Conservation (phyloP, 1,140 invertebrate genomes). For the Brachionus rotundiformis region DNA sequence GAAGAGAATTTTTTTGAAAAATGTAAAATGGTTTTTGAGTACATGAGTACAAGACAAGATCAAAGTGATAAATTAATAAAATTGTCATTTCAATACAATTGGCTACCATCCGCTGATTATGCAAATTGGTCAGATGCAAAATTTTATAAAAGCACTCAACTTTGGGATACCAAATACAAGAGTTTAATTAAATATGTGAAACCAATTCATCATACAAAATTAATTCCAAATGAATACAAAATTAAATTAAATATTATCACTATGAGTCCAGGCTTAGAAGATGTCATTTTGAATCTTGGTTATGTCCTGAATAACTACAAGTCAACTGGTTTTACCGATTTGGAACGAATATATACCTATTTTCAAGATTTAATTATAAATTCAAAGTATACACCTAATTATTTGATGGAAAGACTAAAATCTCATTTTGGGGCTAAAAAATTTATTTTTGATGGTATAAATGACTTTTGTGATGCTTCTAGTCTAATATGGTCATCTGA, state of each 20-base stretch:
- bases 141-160: slow-evolving; percentile 9
- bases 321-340: neutral
- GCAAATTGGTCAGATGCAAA: neutral
- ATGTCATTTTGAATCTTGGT: neutral
- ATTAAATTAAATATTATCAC: neutral
- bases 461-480: neutral
- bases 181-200: neutral
- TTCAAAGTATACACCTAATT: neutral
- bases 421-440: neutral
- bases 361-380: neutral
- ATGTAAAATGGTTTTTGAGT: neutral
- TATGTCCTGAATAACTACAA: neutral
- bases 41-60: neutral
- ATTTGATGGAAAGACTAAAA: neutral
- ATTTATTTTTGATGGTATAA: slow-evolving; percentile 1
- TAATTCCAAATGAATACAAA: neutral
- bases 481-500: slow-evolving; percentile 19
- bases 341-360: neutral
- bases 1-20: neutral
- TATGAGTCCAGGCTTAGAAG: neutral
- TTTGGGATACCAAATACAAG: slow-evolving; percentile 5
- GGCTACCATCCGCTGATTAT: neutral
- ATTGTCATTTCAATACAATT: neutral
- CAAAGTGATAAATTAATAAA: neutral
- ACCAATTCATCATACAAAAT: neutral